Evolutionary conservation across 2,888 invertebrate species (phyloP).

Genomic region (Conomelus anceps): DNA sequence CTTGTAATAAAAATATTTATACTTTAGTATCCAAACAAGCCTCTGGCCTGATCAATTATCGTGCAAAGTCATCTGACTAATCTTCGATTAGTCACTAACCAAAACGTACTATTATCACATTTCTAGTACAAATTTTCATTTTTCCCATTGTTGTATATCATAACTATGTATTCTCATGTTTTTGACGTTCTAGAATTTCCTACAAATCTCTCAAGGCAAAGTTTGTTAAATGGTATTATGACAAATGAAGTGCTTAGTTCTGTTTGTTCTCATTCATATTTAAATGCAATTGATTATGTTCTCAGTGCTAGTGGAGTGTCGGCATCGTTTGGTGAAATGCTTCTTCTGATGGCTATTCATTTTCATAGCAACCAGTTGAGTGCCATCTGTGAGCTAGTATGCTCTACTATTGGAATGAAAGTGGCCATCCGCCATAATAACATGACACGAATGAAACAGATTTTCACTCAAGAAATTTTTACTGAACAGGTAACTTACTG

Average conservation of each 20-base stretch:
- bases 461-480: conserved; percentile 94
- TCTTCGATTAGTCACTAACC: no score
- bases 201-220: no score
- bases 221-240: no score
- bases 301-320: conserved; percentile 71
- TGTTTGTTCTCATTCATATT: neutral
- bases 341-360: conserved; percentile 91
- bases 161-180: no score
- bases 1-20: no score
- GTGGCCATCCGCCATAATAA: conserved; percentile 75
- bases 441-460: conserved; percentile 80
- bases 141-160: no score
- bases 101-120: no score
- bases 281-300: neutral
- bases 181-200: no score
- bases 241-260: neutral
- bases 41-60: no score
- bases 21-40: no score
- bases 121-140: no score
- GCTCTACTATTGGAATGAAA: conserved; percentile 91
- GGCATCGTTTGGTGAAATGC: conserved; percentile 91
- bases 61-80: no score
- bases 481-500: conserved; percentile 69
- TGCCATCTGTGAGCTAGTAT: conserved; percentile 89
- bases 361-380: conserved; percentile 92